Conservation (phyloP, 2,797 vertebrate genomes). For the Pangasius sanitwongsei region DNA sequence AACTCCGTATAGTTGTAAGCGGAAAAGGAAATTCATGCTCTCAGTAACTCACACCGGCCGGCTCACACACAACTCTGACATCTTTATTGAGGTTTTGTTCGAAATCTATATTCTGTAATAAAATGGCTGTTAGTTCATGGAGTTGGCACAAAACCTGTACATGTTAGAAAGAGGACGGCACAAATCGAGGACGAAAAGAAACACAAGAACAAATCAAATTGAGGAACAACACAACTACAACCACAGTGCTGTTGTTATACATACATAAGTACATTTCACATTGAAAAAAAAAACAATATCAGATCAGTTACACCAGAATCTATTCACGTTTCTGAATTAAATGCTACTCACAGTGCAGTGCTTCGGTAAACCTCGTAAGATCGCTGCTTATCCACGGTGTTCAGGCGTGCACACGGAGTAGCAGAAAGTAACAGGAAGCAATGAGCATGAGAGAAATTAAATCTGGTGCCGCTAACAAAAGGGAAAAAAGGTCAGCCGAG, state of each 20-base stretch:
- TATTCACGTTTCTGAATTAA: background rate
- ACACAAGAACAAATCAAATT: background rate
- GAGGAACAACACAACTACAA: constrained; percentile 22
- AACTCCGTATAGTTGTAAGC: background rate
- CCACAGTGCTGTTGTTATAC: constrained; percentile 18
- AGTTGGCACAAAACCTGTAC: constrained; percentile 44
- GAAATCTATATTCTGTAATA: constrained; percentile 49
- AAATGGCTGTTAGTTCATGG: constrained; percentile 42
- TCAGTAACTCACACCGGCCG: background rate
- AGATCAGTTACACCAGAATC: constrained; percentile 4
- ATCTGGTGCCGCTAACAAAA: background rate
- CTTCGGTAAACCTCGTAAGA: background rate
- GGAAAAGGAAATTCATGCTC: background rate
- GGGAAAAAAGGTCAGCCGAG: background rate
- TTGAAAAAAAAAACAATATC: background rate
- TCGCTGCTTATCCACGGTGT: background rate
- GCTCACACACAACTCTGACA: background rate
- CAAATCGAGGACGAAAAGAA: background rate
- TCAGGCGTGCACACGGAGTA: background rate
- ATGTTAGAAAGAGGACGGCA: constrained; percentile 26
- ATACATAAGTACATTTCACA: constrained; percentile 11
- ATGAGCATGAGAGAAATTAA: background rate
- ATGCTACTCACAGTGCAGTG: background rate
- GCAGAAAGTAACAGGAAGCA: background rate
- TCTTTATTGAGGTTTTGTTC: constrained; percentile 36